Evolutionary conservation across 2,888 invertebrate genomes (phyloP).

Genomic region (Dexiosoma caninum): DNA sequence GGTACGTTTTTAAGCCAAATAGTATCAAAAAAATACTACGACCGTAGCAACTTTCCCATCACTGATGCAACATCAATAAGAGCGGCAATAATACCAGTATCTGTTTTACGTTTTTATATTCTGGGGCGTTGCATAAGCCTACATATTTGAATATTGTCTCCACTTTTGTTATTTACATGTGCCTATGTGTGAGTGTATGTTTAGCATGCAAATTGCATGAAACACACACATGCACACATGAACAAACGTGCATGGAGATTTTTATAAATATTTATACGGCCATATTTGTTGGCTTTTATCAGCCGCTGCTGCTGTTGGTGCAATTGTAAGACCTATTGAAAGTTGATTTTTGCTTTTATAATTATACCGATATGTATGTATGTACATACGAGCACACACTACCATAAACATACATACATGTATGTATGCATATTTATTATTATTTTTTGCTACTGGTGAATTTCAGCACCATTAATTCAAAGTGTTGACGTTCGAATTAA

Average conservation of each 20-base stretch:
- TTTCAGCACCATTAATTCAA: slow-evolving; percentile 66
- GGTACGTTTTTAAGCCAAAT: too few relatives aligned
- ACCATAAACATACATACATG: background rate
- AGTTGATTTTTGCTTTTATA: slow-evolving; percentile 8
- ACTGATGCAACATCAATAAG: slow-evolving; percentile 24
- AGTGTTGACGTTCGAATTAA: slow-evolving; percentile 78
- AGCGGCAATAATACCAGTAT: slow-evolving; percentile 44
- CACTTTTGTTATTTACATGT: background rate
- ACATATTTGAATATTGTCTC: background rate
- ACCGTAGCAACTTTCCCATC: too few relatives aligned
- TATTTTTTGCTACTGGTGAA: slow-evolving; percentile 45
- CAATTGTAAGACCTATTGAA: slow-evolving; percentile 25
- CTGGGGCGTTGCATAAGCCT: slow-evolving; percentile 57
- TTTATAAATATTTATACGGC: slow-evolving; percentile 47
- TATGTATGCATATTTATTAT: slow-evolving; percentile 8
- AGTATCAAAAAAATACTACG: too few relatives aligned
- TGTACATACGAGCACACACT: background rate
- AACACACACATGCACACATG: background rate
- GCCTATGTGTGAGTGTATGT: slow-evolving; percentile 2
- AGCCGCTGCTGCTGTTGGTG: slow-evolving; percentile 37
- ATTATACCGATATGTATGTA: background rate
- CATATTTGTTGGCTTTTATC: slow-evolving; percentile 62
- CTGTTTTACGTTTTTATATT: slow-evolving; percentile 16
- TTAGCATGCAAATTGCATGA: slow-evolving; percentile 52
- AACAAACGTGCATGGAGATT: background rate